Conservation (phyloP, 2,888 invertebrate species). For the Apodemia zela region DNA sequence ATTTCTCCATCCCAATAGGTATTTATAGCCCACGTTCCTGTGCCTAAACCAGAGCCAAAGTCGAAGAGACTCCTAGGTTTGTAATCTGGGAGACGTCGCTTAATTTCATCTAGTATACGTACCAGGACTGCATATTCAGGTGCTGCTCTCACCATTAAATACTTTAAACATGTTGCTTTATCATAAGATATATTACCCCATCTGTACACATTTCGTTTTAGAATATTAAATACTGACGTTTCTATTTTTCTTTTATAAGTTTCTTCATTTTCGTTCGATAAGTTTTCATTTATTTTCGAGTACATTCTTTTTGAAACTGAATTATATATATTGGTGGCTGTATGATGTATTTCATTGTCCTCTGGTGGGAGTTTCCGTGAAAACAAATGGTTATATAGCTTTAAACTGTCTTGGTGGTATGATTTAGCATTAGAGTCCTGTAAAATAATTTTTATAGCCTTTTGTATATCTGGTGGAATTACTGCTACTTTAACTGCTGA, state of each 20-base stretch:
- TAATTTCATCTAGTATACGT: constrained; percentile 88
- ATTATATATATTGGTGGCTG: constrained; percentile 60
- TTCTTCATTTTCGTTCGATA: constrained; percentile 54
- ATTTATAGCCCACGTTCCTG: constrained; percentile 91
- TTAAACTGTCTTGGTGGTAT: constrained; percentile 73
- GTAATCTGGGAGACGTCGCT: constrained; percentile 82
- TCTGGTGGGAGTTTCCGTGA: constrained; percentile 85
- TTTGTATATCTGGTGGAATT: constrained; percentile 82
- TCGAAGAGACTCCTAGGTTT: constrained; percentile 90
- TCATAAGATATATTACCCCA: constrained; percentile 89
- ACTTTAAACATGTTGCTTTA: constrained; percentile 82
- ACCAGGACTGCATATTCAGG: constrained; percentile 87
- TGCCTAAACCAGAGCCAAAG: constrained; percentile 95
- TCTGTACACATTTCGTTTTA: constrained; percentile 83
- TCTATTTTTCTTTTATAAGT: constrained; percentile 69
- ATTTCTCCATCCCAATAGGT: constrained; percentile 85
- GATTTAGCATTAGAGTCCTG: constrained; percentile 81
- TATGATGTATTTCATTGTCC: constrained; percentile 64
- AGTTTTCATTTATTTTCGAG: constrained; percentile 42
- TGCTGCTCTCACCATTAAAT: constrained; percentile 85
- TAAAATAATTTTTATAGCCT: constrained; percentile 76
- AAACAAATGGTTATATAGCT: constrained; percentile 80
- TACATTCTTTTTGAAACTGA: constrained; percentile 53
- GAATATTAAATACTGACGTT: constrained; percentile 72
- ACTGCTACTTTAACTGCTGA: constrained; percentile 70